A percentile compares a stretch with the other conserved stretches of the same genome.
These are phyloP conservation scores for Acronicta alni DNA, from an alignment of 2,888 invertebrate species.

Conservation along the genomic window DNA sequence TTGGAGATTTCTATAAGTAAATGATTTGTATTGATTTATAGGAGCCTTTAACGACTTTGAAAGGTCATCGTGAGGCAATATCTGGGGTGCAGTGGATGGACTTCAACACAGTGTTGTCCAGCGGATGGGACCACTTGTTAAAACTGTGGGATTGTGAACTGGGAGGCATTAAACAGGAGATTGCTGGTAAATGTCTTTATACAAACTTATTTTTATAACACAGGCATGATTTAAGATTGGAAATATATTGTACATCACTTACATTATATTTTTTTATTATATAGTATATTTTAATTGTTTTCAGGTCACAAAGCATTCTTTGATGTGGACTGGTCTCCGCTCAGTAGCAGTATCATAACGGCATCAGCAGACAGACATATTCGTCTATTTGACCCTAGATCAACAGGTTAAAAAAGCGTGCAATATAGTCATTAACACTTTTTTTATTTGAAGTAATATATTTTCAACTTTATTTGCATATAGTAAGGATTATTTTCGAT, in stretches of 20 bases:
- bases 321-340: constrained; percentile 94
- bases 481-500: no score
- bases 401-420: constrained; percentile 89
- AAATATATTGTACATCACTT: no score
- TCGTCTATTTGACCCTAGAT: constrained; percentile 97
- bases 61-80: constrained; percentile 97
- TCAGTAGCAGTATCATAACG: constrained; percentile 93
- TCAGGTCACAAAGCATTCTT: constrained; percentile 97
- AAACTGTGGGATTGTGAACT: constrained; percentile 97
- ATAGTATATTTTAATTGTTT: constrained; percentile 20
- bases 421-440: no score
- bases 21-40: constrained; percentile 67
- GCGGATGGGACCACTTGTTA: constrained; percentile 98
- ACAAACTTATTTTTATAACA: no score
- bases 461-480: no score
- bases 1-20: background rate
- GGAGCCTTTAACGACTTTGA: constrained; percentile 95
- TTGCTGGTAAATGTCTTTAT: constrained; percentile 83
- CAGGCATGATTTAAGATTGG: no score
- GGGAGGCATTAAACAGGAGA: constrained; percentile 94
- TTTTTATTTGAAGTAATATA: no score
- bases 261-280: no score
- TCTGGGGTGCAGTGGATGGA: constrained; percentile 96
- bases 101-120: constrained; percentile 93
- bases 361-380: constrained; percentile 97